A percentile compares a stretch with the other conserved stretches of the same genome.
Conservation (phyloP, 2,888 invertebrate genomes). For the Lycaena phlaeas region DNA sequence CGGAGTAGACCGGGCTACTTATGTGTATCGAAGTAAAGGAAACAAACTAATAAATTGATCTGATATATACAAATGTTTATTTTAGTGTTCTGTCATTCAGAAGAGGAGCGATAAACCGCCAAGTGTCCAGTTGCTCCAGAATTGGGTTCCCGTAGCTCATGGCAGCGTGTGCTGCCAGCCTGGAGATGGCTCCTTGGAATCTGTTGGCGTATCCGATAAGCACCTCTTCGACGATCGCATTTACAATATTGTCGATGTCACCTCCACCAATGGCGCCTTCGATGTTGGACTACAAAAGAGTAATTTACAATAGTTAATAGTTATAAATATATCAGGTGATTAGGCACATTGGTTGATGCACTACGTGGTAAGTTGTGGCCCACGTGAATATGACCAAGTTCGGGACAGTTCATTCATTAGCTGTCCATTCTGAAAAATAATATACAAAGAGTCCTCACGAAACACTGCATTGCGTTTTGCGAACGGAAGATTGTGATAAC, state of each 20-base stretch:
- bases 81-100: neutral
- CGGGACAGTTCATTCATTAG: too few relatives aligned
- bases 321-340: too few relatives aligned
- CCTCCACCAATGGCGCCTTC: constrained; percentile 60
- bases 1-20: too few relatives aligned
- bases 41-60: too few relatives aligned
- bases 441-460: too few relatives aligned
- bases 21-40: too few relatives aligned
- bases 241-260: constrained; percentile 52
- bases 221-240: constrained; percentile 52
- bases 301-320: neutral
- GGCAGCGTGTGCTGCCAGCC: constrained; percentile 18
- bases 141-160: constrained; percentile 34
- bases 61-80: neutral
- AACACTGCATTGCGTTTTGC: too few relatives aligned
- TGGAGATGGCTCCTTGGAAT: constrained; percentile 44
- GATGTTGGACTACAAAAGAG: constrained; percentile 40
- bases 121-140: constrained; percentile 45
- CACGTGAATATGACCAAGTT: too few relatives aligned
- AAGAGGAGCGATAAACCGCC: constrained; percentile 37
- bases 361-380: too few relatives aligned
- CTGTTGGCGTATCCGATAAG: constrained; percentile 46
- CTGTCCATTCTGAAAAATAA: too few relatives aligned
- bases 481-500: too few relatives aligned
- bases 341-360: too few relatives aligned